These are phyloP conservation scores for Stenichneumon culpator DNA, from an alignment of 2,888 invertebrate genomes.

Conservation along the genomic window DNA sequence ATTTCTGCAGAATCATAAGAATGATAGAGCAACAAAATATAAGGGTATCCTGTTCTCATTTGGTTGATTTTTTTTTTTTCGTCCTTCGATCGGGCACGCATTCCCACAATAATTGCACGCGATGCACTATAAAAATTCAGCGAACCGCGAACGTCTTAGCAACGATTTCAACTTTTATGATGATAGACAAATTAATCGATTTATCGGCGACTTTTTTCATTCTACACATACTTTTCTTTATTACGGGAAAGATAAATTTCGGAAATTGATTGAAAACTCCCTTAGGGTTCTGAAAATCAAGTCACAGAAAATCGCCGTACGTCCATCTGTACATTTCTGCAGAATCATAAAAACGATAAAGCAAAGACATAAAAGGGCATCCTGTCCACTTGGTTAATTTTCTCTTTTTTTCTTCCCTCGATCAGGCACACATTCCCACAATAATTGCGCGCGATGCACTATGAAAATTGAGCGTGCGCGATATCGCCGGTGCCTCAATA, in stretches of 20 bases:
- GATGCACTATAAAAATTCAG: slow-evolving; percentile 33
- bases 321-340: neutral
- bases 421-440: slow-evolving; percentile 19
- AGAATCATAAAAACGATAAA: neutral
- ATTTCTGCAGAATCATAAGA: neutral
- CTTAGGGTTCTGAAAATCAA: neutral
- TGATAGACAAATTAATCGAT: neutral
- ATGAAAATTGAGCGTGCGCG: slow-evolving; percentile 39
- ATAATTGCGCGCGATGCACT: slow-evolving; percentile 42
- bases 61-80: neutral
- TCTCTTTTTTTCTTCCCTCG: neutral
- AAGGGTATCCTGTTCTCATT: no score
- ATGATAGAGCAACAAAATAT: neutral
- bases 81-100: slow-evolving; percentile 2
- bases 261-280: neutral
- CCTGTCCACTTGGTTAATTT: neutral
- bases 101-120: slow-evolving; percentile 40
- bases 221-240: neutral
- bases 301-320: neutral
- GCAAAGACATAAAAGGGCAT: neutral
- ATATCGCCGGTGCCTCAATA: slow-evolving; percentile 35
- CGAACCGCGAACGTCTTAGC: neutral
- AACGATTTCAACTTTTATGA: neutral
- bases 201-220: neutral
- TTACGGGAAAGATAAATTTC: no score